Evolutionary conservation across 2,113 vertebrate genomes (phyloP), one percentile per base, ranked within the genome.

Genomic region (Hippopotamus amphibius): DNA sequence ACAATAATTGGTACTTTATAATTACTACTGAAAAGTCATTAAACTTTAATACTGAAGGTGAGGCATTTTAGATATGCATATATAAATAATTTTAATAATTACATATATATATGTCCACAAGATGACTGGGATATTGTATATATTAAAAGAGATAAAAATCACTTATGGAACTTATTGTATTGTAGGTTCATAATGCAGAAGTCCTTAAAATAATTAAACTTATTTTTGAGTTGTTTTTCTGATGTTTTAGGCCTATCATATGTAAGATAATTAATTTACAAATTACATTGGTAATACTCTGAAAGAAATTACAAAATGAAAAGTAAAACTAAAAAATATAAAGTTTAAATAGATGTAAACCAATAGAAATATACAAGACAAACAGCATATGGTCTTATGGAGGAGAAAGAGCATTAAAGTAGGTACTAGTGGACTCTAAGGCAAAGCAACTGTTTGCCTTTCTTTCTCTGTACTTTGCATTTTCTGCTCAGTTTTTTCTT

Each of bases 31-130:
- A 72, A 83, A 83, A 50, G 3, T 11, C 12, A 72, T 50, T 55
- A 26, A 59, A 71, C 12, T 80, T 53, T 86, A 65, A 86, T 46
- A 9, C 24, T 41, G 4, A 53, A 2, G 1, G 6, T 65, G 28
- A 92, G 8, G 28, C 3, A 82, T 89, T 48, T 89, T 43, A 72
- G 22, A 33, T 74, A 53, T 76, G 6, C 2, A 30, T 55, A 14
- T 82, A 81, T 41, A 74, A 53, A 77, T 57, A 72, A 80, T 28
- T 77, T 71, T 46, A 91, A 19, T 74, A 88, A 72, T 66, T 81
- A 48, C 43, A 30, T 48, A 41, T 63, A 16, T 3, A 61, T 37
- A 71, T 50, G 7, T 66, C 12, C 28, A 53, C 12, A 43, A 61
- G 5, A 72, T 55, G 13, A 48, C 17, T 57, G 3, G 16, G 17